These are phyloP conservation scores for Sula dactylatra DNA, from an alignment of 2,113 vertebrate species.

Conservation along the genomic window DNA sequence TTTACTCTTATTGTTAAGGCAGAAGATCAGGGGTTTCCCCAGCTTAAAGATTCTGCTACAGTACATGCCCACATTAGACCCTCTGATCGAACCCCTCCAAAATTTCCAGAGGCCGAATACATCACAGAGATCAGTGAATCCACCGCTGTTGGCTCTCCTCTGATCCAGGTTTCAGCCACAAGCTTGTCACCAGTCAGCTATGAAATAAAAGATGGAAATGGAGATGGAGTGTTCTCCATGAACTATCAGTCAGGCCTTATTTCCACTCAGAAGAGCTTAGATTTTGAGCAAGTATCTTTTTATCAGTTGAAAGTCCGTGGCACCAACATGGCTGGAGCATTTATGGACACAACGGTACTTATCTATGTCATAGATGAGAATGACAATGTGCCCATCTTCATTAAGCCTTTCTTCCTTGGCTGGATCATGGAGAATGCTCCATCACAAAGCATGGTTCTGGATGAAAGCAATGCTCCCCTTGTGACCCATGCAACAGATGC, in stretches of 20 bases:
- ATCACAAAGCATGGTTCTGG: constrained; percentile 85
- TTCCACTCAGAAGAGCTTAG: constrained; percentile 78
- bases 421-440: constrained; percentile 87
- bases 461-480: constrained; percentile 82
- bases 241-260: constrained; percentile 89
- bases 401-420: constrained; percentile 77
- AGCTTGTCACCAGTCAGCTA: constrained; percentile 86
- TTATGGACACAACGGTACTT: constrained; percentile 72
- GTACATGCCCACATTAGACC: constrained; percentile 78
- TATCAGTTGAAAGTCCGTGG: constrained; percentile 85
- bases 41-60: constrained; percentile 80
- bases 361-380: constrained; percentile 92
- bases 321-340: constrained; percentile 79
- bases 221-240: constrained; percentile 82
- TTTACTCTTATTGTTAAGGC: constrained; percentile 88
- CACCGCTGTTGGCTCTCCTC: constrained; percentile 75
- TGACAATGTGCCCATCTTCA: constrained; percentile 86
- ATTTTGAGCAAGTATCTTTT: constrained; percentile 85
- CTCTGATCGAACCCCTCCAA: constrained; percentile 84
- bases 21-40: constrained; percentile 87
- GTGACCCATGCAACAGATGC: constrained; percentile 85
- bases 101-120: constrained; percentile 85
- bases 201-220: constrained; percentile 86
- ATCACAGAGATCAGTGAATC: constrained; percentile 89
- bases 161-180: constrained; percentile 80